phyloP scores from a whole-genome alignment of 2,888 invertebrate genomes.

The Dorcus hopei region DNA sequence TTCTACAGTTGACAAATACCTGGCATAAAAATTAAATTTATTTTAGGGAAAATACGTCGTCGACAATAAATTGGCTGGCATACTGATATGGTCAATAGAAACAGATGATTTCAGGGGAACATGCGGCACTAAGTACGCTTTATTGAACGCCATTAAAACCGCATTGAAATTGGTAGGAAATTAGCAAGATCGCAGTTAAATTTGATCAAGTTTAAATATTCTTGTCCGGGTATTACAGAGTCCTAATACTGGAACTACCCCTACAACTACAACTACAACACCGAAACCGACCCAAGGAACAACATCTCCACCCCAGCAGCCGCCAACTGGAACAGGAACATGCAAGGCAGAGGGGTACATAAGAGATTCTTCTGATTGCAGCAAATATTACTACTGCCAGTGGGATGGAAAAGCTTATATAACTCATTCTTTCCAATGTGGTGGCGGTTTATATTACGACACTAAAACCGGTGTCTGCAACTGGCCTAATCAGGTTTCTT shows the following conservation, averaged over 20 bases:
- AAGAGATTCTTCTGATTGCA: slow-evolving; percentile 44
- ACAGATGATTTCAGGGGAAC: slow-evolving; percentile 70
- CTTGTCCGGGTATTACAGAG: too few relatives aligned
- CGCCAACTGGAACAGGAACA: too few relatives aligned
- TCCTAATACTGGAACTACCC: too few relatives aligned
- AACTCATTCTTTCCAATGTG: slow-evolving; percentile 41
- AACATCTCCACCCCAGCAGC: too few relatives aligned
- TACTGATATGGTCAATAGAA: slow-evolving; percentile 79
- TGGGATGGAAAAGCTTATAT: slow-evolving; percentile 25
- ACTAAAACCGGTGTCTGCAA: slow-evolving; percentile 43
- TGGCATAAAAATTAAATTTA: too few relatives aligned
- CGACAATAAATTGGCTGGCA: slow-evolving; percentile 54
- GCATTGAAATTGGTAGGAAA: slow-evolving; percentile 2
- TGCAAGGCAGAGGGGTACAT: slow-evolving; percentile 42
- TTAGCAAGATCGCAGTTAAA: too few relatives aligned
- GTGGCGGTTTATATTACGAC: slow-evolving; percentile 45
- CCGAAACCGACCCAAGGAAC: too few relatives aligned
- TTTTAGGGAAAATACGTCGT: slow-evolving; percentile 34
- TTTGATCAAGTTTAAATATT: too few relatives aligned
- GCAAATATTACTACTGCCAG: slow-evolving; percentile 47
- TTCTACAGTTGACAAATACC: too few relatives aligned
- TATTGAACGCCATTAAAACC: slow-evolving; percentile 58
- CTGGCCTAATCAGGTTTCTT: slow-evolving; percentile 33
- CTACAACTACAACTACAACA: too few relatives aligned
- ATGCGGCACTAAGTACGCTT: slow-evolving; percentile 59